Conservation (phyloP, 2,797 vertebrate species). For the Molossus molossus region DNA sequence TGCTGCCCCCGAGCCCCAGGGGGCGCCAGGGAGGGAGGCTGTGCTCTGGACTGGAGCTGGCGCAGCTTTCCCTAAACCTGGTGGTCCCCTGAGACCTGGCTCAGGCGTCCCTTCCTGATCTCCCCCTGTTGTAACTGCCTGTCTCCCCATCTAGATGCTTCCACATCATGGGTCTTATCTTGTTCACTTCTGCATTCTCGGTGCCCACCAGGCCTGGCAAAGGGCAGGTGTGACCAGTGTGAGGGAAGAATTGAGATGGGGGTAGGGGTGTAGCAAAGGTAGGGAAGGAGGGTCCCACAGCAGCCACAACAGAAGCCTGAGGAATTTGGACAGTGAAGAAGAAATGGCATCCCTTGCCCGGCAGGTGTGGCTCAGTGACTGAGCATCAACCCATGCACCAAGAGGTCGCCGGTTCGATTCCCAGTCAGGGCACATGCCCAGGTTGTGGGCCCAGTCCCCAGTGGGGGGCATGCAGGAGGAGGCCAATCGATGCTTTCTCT, state of each 20-base stretch:
- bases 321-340: not conserved
- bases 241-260: not conserved
- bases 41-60: not conserved
- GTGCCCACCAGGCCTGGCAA: not conserved
- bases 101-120: not conserved
- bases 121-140: not conserved
- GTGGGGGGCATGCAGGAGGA: too few species aligned
- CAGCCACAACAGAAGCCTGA: not conserved
- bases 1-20: not conserved
- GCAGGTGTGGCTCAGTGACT: too few species aligned
- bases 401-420: too few species aligned
- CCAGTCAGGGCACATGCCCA: too few species aligned
- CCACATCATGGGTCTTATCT: accelerated
- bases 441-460: too few species aligned
- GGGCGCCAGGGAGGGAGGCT: not conserved
- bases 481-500: too few species aligned
- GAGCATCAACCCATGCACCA: too few species aligned
- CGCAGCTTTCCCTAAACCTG: not conserved
- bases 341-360: not conserved
- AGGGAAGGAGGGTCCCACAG: not conserved
- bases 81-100: not conserved
- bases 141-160: not conserved
- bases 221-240: accelerated
- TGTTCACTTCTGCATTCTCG: not conserved
- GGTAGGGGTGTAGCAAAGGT: not conserved